Evolutionary conservation across 2,888 invertebrate genomes (phyloP), one percentile per base, ranked within the genome.

Genomic region (Diarsia brunnea): DNA sequence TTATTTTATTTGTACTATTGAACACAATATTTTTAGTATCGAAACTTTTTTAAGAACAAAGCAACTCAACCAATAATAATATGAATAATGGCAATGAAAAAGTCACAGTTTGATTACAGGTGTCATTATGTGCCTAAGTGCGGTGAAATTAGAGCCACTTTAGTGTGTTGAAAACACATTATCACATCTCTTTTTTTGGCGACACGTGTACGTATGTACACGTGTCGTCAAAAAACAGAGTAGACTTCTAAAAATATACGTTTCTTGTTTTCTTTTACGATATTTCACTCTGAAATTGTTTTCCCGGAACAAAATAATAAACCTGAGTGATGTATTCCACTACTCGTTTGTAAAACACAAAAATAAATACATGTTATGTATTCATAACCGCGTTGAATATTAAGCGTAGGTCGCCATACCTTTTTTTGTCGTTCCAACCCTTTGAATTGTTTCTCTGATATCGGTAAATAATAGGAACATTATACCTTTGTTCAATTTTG

Each of bases 401-500:
- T 87, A 90, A 88, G 76, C 49, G 76, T 70, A 84, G 86, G 81
- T 63, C 76, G 70, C 61, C 80, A 82, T 87, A 87, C 86, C 85
- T 88, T 87, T 88, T 63, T 82, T 84, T 84, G 77, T 78, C 76
- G 64, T 78, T 69, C 65, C 43, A 81, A 82, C 86, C 90, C 87
- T 88, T 87, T 83, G 75, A 86, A 90, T 89, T 90, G 88, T 90
- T 90, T 89, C 84, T 85, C 78, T 87, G 87, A 88, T 86, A 85
- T 82, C 81, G 82, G 84, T 84, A 88, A 87, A 89, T 88, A 88
- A 87, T 87, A 84, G 86, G 67, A 61, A 79, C 87, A 81, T 78
- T 87, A 84, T 78, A 87, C 86, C 82, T 85, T 88, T 88, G 86
- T 88, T 81, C 79, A 80, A 86, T 88, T 87, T 84, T 85, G 86